A percentile compares a stretch with the other conserved stretches of the same genome.
These are phyloP conservation scores for Myioborus miniatus DNA, from an alignment of 2,797 vertebrate species.

Conservation along the genomic window DNA sequence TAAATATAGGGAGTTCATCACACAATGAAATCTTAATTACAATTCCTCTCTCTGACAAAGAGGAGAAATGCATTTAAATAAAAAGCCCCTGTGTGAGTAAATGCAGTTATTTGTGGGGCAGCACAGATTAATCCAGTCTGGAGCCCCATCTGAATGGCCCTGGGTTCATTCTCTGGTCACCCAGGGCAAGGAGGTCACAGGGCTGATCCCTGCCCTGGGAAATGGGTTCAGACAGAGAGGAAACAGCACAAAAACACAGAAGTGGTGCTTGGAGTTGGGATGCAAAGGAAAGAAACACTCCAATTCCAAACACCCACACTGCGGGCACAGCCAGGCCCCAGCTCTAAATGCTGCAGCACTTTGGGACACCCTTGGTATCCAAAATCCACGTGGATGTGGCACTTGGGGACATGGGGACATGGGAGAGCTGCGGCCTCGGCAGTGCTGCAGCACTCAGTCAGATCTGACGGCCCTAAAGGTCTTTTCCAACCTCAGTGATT, in stretches of 20 bases:
- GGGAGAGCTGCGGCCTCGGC: background rate
- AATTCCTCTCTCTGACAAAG: background rate
- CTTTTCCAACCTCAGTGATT: background rate
- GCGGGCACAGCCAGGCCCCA: background rate
- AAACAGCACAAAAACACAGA: background rate
- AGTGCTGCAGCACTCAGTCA: accelerated
- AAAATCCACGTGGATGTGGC: accelerated
- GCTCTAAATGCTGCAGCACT: background rate
- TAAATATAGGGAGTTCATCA: background rate
- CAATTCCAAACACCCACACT: background rate
- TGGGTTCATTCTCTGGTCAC: slow-evolving; percentile 50
- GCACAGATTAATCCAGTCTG: background rate
- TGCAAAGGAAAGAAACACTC: background rate
- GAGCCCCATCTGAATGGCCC: slow-evolving; percentile 9
- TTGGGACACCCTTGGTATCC: accelerated
- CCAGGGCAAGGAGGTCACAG: background rate
- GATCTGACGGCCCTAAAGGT: background rate
- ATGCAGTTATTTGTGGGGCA: background rate
- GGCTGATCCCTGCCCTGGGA: background rate
- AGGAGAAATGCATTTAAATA: background rate
- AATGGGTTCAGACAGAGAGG: background rate
- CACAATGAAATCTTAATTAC: background rate
- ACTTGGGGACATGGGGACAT: background rate
- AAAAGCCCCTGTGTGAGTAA: background rate
- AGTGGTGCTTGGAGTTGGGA: background rate